phyloP scores from a whole-genome alignment of 2,888 invertebrate genomes.

The Cylindroiulus punctatus region DNA sequence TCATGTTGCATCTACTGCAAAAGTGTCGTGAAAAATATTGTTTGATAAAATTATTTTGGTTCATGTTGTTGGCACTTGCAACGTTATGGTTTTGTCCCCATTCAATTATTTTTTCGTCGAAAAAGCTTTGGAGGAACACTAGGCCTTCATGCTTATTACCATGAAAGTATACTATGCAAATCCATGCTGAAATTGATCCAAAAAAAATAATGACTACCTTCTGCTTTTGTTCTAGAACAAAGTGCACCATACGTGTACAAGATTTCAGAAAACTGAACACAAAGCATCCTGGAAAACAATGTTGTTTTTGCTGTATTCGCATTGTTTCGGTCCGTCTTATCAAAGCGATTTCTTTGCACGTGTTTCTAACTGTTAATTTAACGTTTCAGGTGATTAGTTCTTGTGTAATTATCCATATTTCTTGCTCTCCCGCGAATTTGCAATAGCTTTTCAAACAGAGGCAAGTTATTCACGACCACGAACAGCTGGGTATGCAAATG shows the following conservation, averaged over 20 bases:
- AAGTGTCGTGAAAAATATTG: too few species aligned
- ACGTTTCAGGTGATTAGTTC: background rate
- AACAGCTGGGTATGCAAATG: too few species aligned
- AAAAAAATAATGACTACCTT: background rate
- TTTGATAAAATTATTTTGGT: too few species aligned
- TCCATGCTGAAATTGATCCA: background rate
- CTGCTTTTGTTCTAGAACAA: background rate
- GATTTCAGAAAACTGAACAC: background rate
- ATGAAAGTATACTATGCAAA: too few species aligned
- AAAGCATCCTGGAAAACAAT: background rate
- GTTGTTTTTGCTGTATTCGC: background rate
- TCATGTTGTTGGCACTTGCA: too few species aligned
- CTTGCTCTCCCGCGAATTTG: background rate
- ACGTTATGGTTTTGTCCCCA: too few species aligned
- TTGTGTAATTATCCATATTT: background rate
- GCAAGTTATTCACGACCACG: background rate
- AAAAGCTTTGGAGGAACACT: too few species aligned
- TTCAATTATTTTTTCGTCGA: too few species aligned
- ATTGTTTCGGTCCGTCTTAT: background rate
- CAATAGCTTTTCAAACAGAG: background rate
- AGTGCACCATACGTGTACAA: background rate
- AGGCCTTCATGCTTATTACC: too few species aligned
- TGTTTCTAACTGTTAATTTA: background rate
- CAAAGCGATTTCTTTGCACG: background rate
- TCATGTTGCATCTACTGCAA: too few species aligned